Evolutionary conservation across 2,797 vertebrate species (phyloP), one percentile per base, ranked within the genome.

Genomic region (Rhynchotus rufescens): DNA sequence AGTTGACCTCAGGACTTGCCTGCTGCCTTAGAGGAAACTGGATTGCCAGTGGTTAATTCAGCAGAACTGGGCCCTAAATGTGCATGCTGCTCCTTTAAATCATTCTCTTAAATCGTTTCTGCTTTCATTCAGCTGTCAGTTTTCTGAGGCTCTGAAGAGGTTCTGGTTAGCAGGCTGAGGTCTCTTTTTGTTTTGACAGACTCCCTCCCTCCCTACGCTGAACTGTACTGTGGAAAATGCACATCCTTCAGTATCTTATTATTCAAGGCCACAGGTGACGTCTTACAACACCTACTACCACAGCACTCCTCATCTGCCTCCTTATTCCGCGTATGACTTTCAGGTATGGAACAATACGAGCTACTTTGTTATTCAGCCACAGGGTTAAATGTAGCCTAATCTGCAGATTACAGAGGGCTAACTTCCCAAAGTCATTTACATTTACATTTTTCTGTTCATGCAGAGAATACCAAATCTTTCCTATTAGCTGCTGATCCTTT

Each of bases 281-380:
- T 98, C 98, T 22, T 98, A 98, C 86, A 98, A 98, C 95, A 98
- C 98, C 9, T 99, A 98, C 90, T 98, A 98, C 97, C 98, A 99
- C 97, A 98, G 98, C 96, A 98, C 98, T 96, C 98, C 99, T 96
- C 99, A 99, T 89, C 98, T 99, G 97, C 99, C 99, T 51, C 99
- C 99, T 4, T 99, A 99, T 97, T 98, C 99, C 0, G 98, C 99
- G 19, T 99, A 99, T 6, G 99, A 99, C 97, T 98, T 99, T 92
- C 99, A 99, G 99, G 99, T 99, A 98, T 61, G 92, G 71, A 68
- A 56, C 1, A 0, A 89, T 69, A 78, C 28, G 26, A 44, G 67
- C 22, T 77, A 25, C 86, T 81, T 76, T 21, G 67, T 62, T 90
- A 47, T 47, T 42, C 68, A 57, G 42, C 15, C 4, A 26, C 61